These are phyloP conservation scores for Melieria omissa DNA, from an alignment of 2,888 invertebrate species.

Conservation along the genomic window DNA sequence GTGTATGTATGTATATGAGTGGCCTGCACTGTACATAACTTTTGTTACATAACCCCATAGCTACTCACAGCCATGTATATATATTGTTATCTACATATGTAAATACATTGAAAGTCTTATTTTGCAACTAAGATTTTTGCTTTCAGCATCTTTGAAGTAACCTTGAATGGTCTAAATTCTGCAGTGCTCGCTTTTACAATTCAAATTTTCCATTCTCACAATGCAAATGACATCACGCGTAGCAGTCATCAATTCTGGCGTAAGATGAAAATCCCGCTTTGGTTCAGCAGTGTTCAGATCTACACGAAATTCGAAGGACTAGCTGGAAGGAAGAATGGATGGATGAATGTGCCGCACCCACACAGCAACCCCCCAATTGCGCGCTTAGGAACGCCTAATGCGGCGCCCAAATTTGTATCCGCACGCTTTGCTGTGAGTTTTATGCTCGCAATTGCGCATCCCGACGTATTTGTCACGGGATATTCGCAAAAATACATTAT, in stretches of 20 bases:
- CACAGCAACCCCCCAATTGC: not conserved
- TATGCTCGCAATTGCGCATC: constrained; percentile 59
- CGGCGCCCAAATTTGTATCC: not conserved
- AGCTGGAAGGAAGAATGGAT: not conserved
- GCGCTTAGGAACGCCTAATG: not conserved
- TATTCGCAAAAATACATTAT: constrained; percentile 54
- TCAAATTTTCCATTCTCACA: too few relatives aligned
- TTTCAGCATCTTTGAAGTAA: too few relatives aligned
- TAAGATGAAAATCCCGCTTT: constrained; percentile 24
- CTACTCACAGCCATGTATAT: too few relatives aligned
- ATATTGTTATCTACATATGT: too few relatives aligned
- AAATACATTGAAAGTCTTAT: too few relatives aligned
- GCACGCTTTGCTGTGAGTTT: not conserved
- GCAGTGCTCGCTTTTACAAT: too few relatives aligned
- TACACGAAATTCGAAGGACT: not conserved
- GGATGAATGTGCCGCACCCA: too few relatives aligned
- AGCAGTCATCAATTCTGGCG: constrained; percentile 56
- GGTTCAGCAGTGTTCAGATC: not conserved
- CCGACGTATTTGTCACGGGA: constrained; percentile 58
- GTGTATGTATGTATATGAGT: too few relatives aligned
- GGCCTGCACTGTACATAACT: too few relatives aligned
- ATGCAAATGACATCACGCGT: constrained; percentile 59
- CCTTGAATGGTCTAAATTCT: too few relatives aligned
- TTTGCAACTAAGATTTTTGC: too few relatives aligned
- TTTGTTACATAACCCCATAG: too few relatives aligned